A percentile compares a stretch with the other conserved stretches of the same genome.
phyloP scores from a whole-genome alignment of 2,888 invertebrate genomes.

The Tethea ocularis region DNA sequence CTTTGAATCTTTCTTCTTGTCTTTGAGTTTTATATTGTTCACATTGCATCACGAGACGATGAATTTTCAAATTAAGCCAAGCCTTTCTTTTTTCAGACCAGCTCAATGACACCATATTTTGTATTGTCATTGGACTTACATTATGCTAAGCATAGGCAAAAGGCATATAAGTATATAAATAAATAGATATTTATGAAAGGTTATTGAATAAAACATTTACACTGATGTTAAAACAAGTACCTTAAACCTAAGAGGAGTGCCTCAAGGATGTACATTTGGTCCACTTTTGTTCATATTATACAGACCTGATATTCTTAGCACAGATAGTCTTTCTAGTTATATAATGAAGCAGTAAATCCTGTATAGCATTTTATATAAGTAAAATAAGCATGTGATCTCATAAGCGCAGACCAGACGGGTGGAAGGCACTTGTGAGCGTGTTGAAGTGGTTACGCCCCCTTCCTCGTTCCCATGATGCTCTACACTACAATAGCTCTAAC shows the following conservation, averaged over 20 bases:
- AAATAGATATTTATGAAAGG: too few relatives aligned
- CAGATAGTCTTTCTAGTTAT: neutral
- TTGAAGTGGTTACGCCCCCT: constrained; percentile 56
- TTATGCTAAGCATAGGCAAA: too few relatives aligned
- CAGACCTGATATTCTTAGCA: neutral
- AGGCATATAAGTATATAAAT: too few relatives aligned
- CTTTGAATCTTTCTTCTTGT: too few relatives aligned
- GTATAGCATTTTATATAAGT: neutral
- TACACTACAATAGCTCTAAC: constrained; percentile 22
- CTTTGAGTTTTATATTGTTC: too few relatives aligned
- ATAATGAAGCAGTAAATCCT: neutral
- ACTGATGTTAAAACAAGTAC: too few relatives aligned
- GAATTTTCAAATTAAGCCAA: too few relatives aligned
- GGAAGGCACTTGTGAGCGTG: constrained; percentile 67
- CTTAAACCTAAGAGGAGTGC: neutral
- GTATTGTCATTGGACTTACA: too few relatives aligned
- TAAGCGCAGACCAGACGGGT: constrained; percentile 39
- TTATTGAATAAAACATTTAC: too few relatives aligned
- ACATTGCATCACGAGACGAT: too few relatives aligned
- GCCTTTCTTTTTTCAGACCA: too few relatives aligned
- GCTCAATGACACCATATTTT: too few relatives aligned
- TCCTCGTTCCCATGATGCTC: constrained; percentile 46
- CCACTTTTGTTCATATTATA: neutral
- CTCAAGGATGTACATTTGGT: neutral
- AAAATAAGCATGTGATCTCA: constrained; percentile 17